These are phyloP conservation scores for Gambusia holbrooki DNA, from an alignment of 2,113 vertebrate species.

Conservation along the genomic window DNA sequence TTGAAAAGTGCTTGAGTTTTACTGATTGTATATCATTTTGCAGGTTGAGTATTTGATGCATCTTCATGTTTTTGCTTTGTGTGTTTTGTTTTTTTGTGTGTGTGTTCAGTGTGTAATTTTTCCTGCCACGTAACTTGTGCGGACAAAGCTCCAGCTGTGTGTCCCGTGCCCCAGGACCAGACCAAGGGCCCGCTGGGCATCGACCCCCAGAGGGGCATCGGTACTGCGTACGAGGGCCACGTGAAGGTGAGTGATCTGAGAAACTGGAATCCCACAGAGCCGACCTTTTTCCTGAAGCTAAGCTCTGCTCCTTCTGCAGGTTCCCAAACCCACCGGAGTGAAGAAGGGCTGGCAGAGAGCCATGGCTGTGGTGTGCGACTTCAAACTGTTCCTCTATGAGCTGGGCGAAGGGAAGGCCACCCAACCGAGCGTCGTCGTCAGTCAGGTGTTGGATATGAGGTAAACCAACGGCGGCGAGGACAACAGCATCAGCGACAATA, in stretches of 20 bases:
- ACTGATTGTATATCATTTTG: too few relatives aligned
- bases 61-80: background rate
- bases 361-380: conserved; percentile 94
- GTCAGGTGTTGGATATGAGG: conserved; percentile 99
- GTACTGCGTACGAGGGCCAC: conserved; percentile 94
- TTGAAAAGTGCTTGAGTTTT: too few relatives aligned
- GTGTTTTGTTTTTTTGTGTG: background rate
- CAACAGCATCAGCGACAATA: too few relatives aligned
- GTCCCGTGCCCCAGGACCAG: conserved; percentile 94
- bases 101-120: conserved; percentile 91
- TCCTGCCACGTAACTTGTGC: conserved; percentile 98
- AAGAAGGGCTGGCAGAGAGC: conserved; percentile 98
- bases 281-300: background rate
- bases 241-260: conserved; percentile 85
- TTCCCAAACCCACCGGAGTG: conserved; percentile 96
- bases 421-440: conserved; percentile 90
- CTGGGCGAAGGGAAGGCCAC: conserved; percentile 92
- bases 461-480: conserved; percentile 41
- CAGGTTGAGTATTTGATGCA: background rate
- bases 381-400: conserved; percentile 97
- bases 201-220: conserved; percentile 94
- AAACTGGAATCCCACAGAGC: too few relatives aligned
- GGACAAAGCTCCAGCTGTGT: conserved; percentile 94
- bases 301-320: conserved; percentile 71
- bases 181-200: conserved; percentile 95